Percentiles rank a stretch among this genome's conserved stretches.
These are phyloP conservation scores for Cotesia chilonis DNA, from an alignment of 1,140 invertebrate genomes.

Conservation along the genomic window DNA sequence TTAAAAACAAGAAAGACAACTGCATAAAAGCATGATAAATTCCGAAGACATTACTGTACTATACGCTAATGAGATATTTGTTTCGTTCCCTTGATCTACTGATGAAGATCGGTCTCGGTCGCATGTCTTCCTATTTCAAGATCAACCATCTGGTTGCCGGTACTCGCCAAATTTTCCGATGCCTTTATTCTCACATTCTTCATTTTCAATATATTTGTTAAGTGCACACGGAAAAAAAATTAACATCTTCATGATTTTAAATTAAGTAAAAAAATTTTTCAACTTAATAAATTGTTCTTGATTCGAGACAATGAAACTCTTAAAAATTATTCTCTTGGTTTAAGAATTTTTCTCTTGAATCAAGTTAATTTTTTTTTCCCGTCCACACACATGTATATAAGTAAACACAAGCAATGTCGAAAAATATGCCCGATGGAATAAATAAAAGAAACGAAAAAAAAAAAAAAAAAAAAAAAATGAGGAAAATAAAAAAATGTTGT, in stretches of 20 bases:
- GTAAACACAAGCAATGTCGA: neutral
- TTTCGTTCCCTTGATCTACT: slow-evolving; percentile 15
- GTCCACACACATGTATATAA: neutral
- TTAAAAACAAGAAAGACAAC: no score
- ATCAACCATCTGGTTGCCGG: slow-evolving; percentile 9
- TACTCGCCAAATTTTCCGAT: neutral
- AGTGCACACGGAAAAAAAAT: no score
- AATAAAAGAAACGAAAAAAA: neutral
- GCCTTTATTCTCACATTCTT: neutral
- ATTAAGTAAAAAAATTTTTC: no score
- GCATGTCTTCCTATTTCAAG: slow-evolving; percentile 26
- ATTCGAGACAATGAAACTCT: no score
- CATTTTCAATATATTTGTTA: neutral
- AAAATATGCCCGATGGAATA: neutral
- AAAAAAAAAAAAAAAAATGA: slow-evolving; percentile 2
- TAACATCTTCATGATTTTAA: no score
- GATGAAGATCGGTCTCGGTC: slow-evolving; percentile 8
- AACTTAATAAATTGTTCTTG: no score
- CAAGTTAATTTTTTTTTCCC: no score
- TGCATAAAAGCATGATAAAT: slow-evolving; percentile 10
- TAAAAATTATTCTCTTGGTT: no score
- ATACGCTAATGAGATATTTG: slow-evolving; percentile 22
- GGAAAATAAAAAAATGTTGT: slow-evolving; percentile 24
- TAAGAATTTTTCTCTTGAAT: no score
- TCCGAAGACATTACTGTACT: neutral